Base-by-base conservation (phyloP, 1,140 invertebrate genomes). In the Nilaparvata lugens region DNA sequence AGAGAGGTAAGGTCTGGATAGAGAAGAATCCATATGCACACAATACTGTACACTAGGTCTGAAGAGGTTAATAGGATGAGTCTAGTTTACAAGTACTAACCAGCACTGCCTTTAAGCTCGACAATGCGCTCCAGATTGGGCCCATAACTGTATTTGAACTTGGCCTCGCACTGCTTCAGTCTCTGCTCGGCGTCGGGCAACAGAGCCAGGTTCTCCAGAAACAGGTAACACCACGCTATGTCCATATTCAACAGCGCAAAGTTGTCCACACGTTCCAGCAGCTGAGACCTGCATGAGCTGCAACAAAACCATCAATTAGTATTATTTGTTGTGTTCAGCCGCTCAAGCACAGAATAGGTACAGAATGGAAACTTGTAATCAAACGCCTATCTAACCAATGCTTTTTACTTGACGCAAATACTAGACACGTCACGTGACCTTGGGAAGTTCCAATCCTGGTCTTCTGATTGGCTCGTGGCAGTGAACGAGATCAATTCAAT, bases 211-310 rank as follows among this genome's bases (percentile, higher is more conserved):
- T 82, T 87, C 67, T 82, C 77, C 16, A 92, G 74, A 68, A 81
- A 82, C 25, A 91, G 75, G 75, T 91, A 92, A 72, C 88, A 89
- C 89, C 89, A 92, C 4, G 86, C 85, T 63, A 91, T 87, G 71
- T 92, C 89, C 65, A 92, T 73, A 72, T 89, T 87, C 4, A 92
- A 73, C 1, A 91, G 72, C 0, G 86, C 89, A 76, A 84, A 89
- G 70, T 91, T 91, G 71, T 91, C 88, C n/a, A 89, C 87, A 0
- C 76, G 71, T 59, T 81, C 77, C 13, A 91, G 73, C 35, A 91
- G 75, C 25, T 79, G 73, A 0, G 86, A 82, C 54, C 83, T 75
- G 68, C 88, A 91, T 38, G 81, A 79, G 60, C 83, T 87, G 65
- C 13, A 62, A 56, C 38, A 65, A 35, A 58, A n/a, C 42, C 16